These are phyloP conservation scores for Huso huso DNA, from an alignment of 2,797 vertebrate species.

Conservation along the genomic window DNA sequence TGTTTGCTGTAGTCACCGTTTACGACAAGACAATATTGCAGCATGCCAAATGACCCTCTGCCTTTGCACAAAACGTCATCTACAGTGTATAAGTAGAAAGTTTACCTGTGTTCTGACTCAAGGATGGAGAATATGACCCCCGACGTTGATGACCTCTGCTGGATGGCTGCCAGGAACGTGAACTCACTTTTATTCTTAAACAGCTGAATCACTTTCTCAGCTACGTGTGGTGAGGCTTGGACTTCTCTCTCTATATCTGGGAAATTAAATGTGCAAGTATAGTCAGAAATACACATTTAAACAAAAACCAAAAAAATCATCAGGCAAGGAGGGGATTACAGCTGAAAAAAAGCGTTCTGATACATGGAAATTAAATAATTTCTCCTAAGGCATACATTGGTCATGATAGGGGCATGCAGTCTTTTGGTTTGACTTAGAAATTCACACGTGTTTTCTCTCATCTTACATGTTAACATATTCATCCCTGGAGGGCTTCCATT, in stretches of 20 bases:
- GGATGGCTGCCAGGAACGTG: constrained; percentile 84
- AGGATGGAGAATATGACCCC: constrained; percentile 89
- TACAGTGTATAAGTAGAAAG: too few relatives aligned
- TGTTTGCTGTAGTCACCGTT: constrained; percentile 9
- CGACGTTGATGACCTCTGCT: constrained; percentile 81
- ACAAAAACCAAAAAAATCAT: too few relatives aligned
- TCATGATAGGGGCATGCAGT: too few relatives aligned
- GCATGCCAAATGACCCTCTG: constrained; percentile 20
- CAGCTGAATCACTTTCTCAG: constrained; percentile 78
- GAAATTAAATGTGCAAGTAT: constrained; percentile 3
- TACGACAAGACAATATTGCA: neutral
- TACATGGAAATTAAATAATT: too few relatives aligned
- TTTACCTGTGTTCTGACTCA: constrained; percentile 87
- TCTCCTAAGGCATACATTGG: too few relatives aligned
- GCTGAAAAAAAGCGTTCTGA: too few relatives aligned
- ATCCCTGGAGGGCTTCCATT: too few relatives aligned
- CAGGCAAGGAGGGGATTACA: too few relatives aligned
- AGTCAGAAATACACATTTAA: too few relatives aligned
- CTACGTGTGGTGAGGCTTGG: constrained; percentile 74
- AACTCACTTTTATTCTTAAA: constrained; percentile 87
- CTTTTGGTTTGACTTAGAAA: too few relatives aligned
- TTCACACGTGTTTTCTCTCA: too few relatives aligned
- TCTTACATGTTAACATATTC: too few relatives aligned
- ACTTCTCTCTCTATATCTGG: constrained; percentile 78
- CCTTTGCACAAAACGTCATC: constrained; percentile 6